Base-by-base conservation (phyloP, 2,797 vertebrate genomes). In the Silurus lanzhouensis region DNA sequence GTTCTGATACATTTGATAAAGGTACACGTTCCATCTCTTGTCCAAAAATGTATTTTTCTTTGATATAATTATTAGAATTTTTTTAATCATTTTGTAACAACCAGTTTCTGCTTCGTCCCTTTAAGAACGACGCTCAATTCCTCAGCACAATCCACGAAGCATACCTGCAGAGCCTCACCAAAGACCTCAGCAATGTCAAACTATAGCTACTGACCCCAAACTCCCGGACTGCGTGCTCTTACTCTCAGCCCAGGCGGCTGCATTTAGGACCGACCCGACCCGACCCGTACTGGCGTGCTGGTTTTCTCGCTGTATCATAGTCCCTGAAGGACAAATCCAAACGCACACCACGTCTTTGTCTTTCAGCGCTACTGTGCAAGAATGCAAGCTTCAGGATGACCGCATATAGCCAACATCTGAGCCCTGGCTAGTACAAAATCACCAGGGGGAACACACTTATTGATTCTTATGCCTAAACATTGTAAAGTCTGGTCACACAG, bases 61-160 rank as follows among this genome's bases (percentile, higher is more conserved):
- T 38, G 38, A 38, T 38, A 38, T 38, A 4, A 38, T 38, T 38
- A 38, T 38, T 31, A 31, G 1, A 2, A 31, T 38, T 38, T 38
- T 38, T 38, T 4, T 38, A 4, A 38, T 38, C 48, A 52, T 10
- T 10, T 0, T 7, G 48, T 52, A 9, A 52, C 6, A 38, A 38
- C 48, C 48, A 12, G 46, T 67, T n/a, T 77, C 63, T 83, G 2
- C n/a, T 81, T 81, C 60, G 19, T 85, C 81, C 82, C 77, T 91
- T 90, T 61, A 92, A 99, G 98, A 98, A 98, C 12, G 97, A 99
- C 90, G 92, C 96, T 25, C 92, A 90, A 88, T 99, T 99, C 93
- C 96, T 99, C 81, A 93, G 94, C 84, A 95, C 96, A 63, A 97
- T 99, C 91, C 98, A 99, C 14, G 96, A 97, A 85, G 97, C 97